phyloP scores from a whole-genome alignment of 2,888 invertebrate genomes.

The Bellardia pandia region DNA sequence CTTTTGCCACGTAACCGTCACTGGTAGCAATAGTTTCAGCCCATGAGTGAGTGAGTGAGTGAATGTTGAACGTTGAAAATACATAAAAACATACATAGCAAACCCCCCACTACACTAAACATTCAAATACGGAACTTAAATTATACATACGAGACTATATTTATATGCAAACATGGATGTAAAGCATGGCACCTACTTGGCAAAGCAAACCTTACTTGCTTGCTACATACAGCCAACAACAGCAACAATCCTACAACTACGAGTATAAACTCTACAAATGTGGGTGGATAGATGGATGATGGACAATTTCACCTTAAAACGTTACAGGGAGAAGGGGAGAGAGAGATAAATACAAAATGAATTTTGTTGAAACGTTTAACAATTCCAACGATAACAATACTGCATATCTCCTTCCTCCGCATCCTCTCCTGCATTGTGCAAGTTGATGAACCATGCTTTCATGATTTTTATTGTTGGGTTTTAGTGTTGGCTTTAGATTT shows the following conservation, averaged over 20 bases:
- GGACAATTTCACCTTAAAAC: slow-evolving; percentile 40
- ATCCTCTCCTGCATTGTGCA: not conserved
- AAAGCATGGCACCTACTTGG: slow-evolving; percentile 58
- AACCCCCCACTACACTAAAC: slow-evolving; percentile 34
- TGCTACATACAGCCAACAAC: slow-evolving; percentile 1
- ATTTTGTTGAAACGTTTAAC: slow-evolving; percentile 51
- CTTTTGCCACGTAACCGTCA: slow-evolving; percentile 20
- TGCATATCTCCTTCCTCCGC: not conserved
- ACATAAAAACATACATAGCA: not conserved
- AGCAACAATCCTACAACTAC: slow-evolving; percentile 22
- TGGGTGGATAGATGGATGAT: slow-evolving; percentile 24
- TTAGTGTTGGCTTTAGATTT: slow-evolving; percentile 27
- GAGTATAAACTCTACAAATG: slow-evolving; percentile 27
- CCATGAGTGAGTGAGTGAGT: not conserved
- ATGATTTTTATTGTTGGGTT: slow-evolving; percentile 22
- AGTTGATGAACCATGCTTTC: slow-evolving; percentile 23
- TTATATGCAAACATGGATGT: slow-evolving; percentile 42
- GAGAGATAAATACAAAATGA: slow-evolving; percentile 24
- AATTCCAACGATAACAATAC: slow-evolving; percentile 21
- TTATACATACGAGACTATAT: slow-evolving; percentile 45
- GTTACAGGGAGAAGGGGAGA: not conserved
- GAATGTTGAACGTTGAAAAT: slow-evolving; percentile 14
- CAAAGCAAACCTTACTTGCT: slow-evolving; percentile 25
- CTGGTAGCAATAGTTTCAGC: not conserved
- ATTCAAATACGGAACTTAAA: slow-evolving; percentile 68